Conservation (phyloP, 2,113 vertebrate genomes). For the Eptesicus fuscus region DNA sequence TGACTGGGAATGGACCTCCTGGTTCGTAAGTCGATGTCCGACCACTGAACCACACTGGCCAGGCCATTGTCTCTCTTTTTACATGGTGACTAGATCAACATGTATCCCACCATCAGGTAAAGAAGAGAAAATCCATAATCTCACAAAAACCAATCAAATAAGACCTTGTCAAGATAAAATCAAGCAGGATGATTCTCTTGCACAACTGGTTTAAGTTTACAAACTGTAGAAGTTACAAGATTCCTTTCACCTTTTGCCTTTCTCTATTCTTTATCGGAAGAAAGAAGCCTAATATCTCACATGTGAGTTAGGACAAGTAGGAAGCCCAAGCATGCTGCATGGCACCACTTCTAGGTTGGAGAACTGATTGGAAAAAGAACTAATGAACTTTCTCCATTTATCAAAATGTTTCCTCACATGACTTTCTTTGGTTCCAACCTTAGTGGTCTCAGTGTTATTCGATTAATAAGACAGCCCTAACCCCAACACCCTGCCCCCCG, state of each 20-base stretch:
- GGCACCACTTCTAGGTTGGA: rapidly evolving
- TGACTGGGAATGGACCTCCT: too few relatives aligned
- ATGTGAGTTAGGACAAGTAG: not conserved
- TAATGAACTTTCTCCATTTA: not conserved
- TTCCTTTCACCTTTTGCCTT: not conserved
- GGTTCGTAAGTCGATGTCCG: too few relatives aligned
- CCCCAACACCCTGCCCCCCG: too few relatives aligned
- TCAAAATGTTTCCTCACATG: not conserved
- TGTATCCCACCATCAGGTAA: not conserved
- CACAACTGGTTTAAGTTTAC: not conserved
- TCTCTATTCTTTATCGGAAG: not conserved
- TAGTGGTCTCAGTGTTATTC: not conserved
- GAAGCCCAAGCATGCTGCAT: too few relatives aligned
- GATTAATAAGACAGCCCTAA: not conserved
- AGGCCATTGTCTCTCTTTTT: too few relatives aligned
- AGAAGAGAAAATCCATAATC: not conserved
- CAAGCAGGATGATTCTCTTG: not conserved
- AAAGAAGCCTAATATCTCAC: not conserved
- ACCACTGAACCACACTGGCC: too few relatives aligned
- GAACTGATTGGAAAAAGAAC: not conserved
- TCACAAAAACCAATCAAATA: not conserved
- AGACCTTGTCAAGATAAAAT: not conserved
- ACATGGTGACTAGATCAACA: not conserved
- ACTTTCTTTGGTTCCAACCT: not conserved
- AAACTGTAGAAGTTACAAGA: not conserved